Base-by-base conservation (phyloP, 2,797 vertebrate genomes). In the Heteromormyrus szaboi region DNA sequence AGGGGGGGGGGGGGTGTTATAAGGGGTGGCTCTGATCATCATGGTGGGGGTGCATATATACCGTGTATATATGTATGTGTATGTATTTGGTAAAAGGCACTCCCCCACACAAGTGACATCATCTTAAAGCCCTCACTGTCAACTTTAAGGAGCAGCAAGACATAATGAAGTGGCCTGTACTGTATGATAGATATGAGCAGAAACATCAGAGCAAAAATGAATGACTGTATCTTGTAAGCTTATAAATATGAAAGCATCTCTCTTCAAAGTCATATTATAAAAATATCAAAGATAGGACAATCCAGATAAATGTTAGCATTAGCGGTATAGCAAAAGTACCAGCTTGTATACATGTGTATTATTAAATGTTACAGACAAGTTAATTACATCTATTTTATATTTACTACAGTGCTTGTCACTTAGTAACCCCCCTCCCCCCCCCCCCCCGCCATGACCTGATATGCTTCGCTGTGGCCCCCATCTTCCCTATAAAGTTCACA, bases 401-500 rank as follows among this genome's bases (percentile, higher is more conserved):
- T 56, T 56, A 56, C 53, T 19, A 54, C 53, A 54, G 17, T 8
- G 56, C n/a, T 59, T 59, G 48, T 65, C 83, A 72, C 56, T 14
- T 44, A 8, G 88, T 89, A 89, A 89, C 46, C 56, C 7, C 12
- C 54, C 4, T 17, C 29, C n/a, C 9, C 46, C 56, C 7, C 12
- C 54, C 4, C 29, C 29, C n/a, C 9, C 25, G 25, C 79, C 9
- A n/a, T 25, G 48, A 1, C 56, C 25, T 85, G 81, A 85, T 83
- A 85, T 44, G 54, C 56, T 85, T 29, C 0, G 3, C n/a, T 11
- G 37, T 79, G 19, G 88, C 76, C 76, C 76, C 88, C 37, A n/a
- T n/a, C 44, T 29, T 29, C 54, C 81, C 88, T 83, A 68, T 86
- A 86, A 89, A 89, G 59, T 89, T 89, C 88, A 72, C 88, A 86